A percentile compares a stretch with the other conserved stretches of the same genome.
These are phyloP conservation scores for Drosophila kanapiae DNA, from an alignment of 1,140 invertebrate species.

Conservation along the genomic window DNA sequence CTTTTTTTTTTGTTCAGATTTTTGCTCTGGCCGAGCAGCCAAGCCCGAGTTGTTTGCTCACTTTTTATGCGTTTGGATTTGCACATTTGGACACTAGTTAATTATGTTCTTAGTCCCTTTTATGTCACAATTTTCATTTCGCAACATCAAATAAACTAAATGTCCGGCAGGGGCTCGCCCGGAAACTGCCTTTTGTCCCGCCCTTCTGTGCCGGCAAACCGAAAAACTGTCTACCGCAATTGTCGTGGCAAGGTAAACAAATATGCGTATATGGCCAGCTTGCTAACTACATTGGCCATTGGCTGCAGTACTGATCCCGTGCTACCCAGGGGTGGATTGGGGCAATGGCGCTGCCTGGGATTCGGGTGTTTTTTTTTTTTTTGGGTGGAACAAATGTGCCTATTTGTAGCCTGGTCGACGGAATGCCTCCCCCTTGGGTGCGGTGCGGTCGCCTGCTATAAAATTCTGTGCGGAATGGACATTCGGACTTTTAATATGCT, in stretches of 20 bases:
- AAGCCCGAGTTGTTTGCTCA: constrained; percentile 48
- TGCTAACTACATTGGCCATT: constrained; percentile 78
- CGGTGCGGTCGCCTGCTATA: constrained; percentile 71
- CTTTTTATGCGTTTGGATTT: constrained; percentile 81
- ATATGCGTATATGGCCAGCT: constrained; percentile 62
- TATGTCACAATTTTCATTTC: constrained; percentile 84
- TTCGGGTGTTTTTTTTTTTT: constrained; percentile 16
- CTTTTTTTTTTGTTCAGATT: constrained; percentile 5
- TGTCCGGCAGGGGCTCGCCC: constrained; percentile 48
- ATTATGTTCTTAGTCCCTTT: constrained; percentile 84
- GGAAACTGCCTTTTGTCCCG: constrained; percentile 18
- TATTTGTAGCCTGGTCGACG: constrained; percentile 60
- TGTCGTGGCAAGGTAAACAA: constrained; percentile 84
- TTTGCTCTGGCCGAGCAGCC: constrained; percentile 6
- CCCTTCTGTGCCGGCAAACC: constrained; percentile 1
- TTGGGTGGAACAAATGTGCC: constrained; percentile 72
- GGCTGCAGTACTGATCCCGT: constrained; percentile 58
- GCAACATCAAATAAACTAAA: constrained; percentile 83
- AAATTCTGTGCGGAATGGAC: constrained; percentile 83
- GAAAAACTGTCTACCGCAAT: constrained; percentile 65
- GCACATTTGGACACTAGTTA: constrained; percentile 81
- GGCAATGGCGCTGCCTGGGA: not conserved
- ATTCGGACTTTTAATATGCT: constrained; percentile 85
- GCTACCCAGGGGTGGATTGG: constrained; percentile 23
- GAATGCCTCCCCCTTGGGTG: constrained; percentile 36